Evolutionary conservation across 2,113 vertebrate species (phyloP), one percentile per base, ranked within the genome.

Genomic region (Ammodytes marinus): DNA sequence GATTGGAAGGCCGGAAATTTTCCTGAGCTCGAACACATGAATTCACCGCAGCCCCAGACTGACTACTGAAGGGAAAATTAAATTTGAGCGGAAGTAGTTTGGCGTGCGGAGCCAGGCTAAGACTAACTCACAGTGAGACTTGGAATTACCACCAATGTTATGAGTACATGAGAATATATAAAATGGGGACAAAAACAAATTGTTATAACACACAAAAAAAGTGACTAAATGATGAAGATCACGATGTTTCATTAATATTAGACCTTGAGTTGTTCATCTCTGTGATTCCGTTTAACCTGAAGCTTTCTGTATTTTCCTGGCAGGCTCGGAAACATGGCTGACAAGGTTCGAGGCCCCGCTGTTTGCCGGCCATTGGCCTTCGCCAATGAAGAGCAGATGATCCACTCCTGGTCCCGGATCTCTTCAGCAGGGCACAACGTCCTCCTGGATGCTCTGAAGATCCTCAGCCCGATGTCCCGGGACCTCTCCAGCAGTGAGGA

Each of bases 361-460:
- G 84, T 93, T 54, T 39, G 82, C 59, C 87, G 88, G 45, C 93
- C 91, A 11, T 67, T 79, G 78, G 77, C 37, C 0, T 93, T 89
- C 1, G 49, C 87, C 76, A 92, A 83, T 39, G 93, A 94, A 60
- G 92, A 93, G 76, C 77, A n/a, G 61, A 80, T 67, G 1, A 64
- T 94, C 27, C 92, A 94, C 80, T 90, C 92, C 70, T 94, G 93
- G 93, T 89, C 91, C 14, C 75, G 93, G 37, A 92, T 94, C 40
- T 87, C 89, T 0, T 89, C 92, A 1, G 93, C 93, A 0, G 93
- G 93, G 2, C 90, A 91, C 9, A 86, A 43, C 9, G 81, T 93
- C 49, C 86, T 94, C 5, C 65, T 92, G 74, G 93, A 94, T 37
- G 91, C 93, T 6, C 80, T 92, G 35, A 91, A 93, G 83, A 91